Conservation (phyloP, 2,888 invertebrate species). For the Scaptomyza parva region DNA sequence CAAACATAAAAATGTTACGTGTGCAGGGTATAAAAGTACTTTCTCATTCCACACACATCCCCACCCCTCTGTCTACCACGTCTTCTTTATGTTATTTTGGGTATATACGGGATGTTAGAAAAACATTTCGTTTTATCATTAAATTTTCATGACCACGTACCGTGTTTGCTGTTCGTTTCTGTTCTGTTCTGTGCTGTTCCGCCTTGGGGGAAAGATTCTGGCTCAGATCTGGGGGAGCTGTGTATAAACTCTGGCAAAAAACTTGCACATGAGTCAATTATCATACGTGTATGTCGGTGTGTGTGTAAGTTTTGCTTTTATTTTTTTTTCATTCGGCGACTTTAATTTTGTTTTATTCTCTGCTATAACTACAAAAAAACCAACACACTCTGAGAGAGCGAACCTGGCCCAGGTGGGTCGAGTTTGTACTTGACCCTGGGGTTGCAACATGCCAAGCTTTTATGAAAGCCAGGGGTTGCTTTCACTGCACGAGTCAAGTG, state of each 20-base stretch:
- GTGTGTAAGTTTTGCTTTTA: constrained; percentile 45
- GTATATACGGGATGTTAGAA: constrained; percentile 61
- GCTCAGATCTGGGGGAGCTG: constrained; percentile 15
- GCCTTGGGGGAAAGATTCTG: constrained; percentile 34
- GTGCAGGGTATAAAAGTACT: constrained; percentile 60
- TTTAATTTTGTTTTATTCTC: constrained; percentile 70
- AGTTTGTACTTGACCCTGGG: constrained; percentile 69
- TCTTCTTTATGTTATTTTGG: constrained; percentile 41
- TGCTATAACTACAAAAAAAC: constrained; percentile 42
- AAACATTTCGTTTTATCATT: constrained; percentile 82
- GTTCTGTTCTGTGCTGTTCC: constrained; percentile 26
- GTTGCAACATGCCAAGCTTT: constrained; percentile 52
- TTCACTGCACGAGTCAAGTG: constrained; percentile 76
- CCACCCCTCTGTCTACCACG: constrained; percentile 15
- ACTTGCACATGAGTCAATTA: constrained; percentile 74
- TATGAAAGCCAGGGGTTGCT: constrained; percentile 69
- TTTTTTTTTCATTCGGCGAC: constrained; percentile 56
- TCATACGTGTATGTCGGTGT: constrained; percentile 40
- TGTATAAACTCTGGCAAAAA: constrained; percentile 14
- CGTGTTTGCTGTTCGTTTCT: constrained; percentile 36
- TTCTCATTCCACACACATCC: not conserved
- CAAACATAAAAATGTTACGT: constrained; percentile 64
- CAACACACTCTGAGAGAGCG: constrained; percentile 7
- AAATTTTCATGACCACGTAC: constrained; percentile 83
- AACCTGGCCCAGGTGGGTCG: constrained; percentile 64